Base-by-base conservation (phyloP, 2,888 invertebrate species). In the Cataglyphis cursor region DNA sequence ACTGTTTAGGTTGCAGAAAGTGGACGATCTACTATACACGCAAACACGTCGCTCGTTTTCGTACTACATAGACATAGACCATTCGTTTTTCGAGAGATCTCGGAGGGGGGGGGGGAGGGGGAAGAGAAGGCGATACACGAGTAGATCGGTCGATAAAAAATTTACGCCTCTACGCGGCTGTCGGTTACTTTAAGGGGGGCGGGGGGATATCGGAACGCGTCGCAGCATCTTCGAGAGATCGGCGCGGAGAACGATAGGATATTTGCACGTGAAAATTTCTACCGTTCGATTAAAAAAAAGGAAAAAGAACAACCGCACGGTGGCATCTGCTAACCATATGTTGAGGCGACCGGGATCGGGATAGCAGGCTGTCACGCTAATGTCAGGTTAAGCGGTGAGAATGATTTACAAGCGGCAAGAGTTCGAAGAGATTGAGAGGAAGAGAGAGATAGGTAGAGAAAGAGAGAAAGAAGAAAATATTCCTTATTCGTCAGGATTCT, bases 321-420 rank as follows among this genome's bases (percentile, higher is more conserved):
- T 85, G 89, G 90, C 90, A 90, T 90, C 90, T 90, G 90, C 86
- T 88, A 90, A 90, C 90, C 90, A 90, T 86, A 90, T 90, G 90
- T 88, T 88, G 87, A 90, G 87, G 86, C 84, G 89, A 90, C 88
- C 85, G 89, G 81, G 86, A 85, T 78, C 51, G 54, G 88, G 89
- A 90, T 89, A 88, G 87, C 88, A 85, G 87, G 86, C 89, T 90
- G 90, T 90, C 90, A 89, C 88, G 90, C 90, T 90, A 90, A 90
- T 90, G 90, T 90, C 90, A 90, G 90, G 90, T 90, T 90, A 90
- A 89, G 89, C 90, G 89, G 85, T 85, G 85, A 83, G 89, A 90
- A 90, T 90, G 90, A 90, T 90, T 90, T 90, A 90, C 90, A 90
- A 90, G 90, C 89, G 87, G 88, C 82, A 28, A 28, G 86, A 86